A percentile compares a stretch with the other conserved stretches of the same genome.
Evolutionary conservation across 2,797 vertebrate species (phyloP).

Genomic region (Pygocentrus nattereri): DNA sequence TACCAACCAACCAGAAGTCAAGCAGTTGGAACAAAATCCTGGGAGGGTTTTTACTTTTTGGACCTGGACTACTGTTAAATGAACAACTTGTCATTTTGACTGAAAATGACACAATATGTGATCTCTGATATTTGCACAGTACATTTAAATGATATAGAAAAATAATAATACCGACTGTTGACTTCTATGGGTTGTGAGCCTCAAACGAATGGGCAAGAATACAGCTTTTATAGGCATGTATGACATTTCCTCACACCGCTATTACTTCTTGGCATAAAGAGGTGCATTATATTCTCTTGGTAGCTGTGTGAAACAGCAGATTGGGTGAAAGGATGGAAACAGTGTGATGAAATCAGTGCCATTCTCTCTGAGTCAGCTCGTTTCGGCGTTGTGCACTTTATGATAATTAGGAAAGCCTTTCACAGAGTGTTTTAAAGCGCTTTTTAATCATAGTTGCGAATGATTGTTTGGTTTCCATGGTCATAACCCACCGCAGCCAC

Average conservation of each 20-base stretch:
- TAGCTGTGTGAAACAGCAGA: neutral
- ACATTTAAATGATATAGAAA: too few relatives aligned
- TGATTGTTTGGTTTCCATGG: slow-evolving; percentile 44
- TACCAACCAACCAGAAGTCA: too few relatives aligned
- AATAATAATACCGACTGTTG: too few relatives aligned
- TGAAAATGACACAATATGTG: too few relatives aligned
- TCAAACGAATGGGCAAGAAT: too few relatives aligned
- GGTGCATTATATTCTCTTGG: neutral
- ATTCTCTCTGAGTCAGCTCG: slow-evolving; percentile 14
- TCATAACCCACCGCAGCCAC: slow-evolving; percentile 24
- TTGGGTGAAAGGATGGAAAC: slow-evolving; percentile 4
- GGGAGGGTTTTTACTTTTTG: too few relatives aligned
- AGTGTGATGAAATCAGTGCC: slow-evolving; percentile 1
- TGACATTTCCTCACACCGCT: neutral
- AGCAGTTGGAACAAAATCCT: too few relatives aligned
- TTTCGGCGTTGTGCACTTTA: neutral
- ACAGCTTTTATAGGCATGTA: neutral
- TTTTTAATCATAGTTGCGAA: slow-evolving; percentile 12
- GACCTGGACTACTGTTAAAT: too few relatives aligned
- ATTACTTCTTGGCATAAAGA: neutral
- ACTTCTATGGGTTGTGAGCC: too few relatives aligned
- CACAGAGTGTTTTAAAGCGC: slow-evolving; percentile 10
- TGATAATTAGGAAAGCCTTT: slow-evolving; percentile 17
- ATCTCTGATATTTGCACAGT: too few relatives aligned
- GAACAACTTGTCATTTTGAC: too few relatives aligned